phyloP scores from a whole-genome alignment of 2,888 invertebrate species.

The Drosophila nigricruria region DNA sequence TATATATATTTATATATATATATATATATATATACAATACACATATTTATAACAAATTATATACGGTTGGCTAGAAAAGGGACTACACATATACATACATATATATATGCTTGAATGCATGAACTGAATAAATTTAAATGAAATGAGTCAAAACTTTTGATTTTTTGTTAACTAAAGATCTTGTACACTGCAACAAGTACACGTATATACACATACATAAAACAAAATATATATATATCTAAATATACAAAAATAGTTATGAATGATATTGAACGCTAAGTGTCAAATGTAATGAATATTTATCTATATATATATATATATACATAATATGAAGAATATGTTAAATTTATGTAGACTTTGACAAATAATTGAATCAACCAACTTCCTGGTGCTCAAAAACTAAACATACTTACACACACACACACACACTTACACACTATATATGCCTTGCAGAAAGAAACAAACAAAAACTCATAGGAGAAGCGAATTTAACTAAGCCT shows the following conservation, averaged over 20 bases:
- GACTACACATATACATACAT: conserved; percentile 48
- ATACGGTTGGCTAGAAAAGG: conserved; percentile 43
- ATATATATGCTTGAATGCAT: conserved; percentile 67
- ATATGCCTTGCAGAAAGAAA: conserved; percentile 33
- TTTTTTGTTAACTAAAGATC: conserved; percentile 62
- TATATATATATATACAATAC: conserved; percentile 50
- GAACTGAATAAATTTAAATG: conserved; percentile 77
- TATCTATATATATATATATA: conserved; percentile 16
- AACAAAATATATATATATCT: conserved; percentile 12
- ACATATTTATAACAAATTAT: conserved; percentile 56
- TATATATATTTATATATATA: conserved; percentile 43
- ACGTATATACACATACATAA: conserved; percentile 10
- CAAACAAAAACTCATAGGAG: conserved; percentile 32
- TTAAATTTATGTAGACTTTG: conserved; percentile 47
- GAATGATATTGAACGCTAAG: conserved; percentile 15
- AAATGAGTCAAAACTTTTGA: conserved; percentile 62
- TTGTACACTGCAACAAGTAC: conserved; percentile 40
- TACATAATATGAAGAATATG: conserved; percentile 17
- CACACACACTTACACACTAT: conserved; percentile 18
- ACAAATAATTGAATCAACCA: conserved; percentile 60
- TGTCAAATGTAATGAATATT: conserved; percentile 33
- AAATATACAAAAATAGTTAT: conserved; percentile 42
- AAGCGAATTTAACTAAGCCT: conserved; percentile 70
- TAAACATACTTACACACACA: conserved; percentile 28
- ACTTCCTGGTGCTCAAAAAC: conserved; percentile 74